Evolutionary conservation across 2,888 invertebrate species (phyloP).

Genomic region (Cancer borealis): DNA sequence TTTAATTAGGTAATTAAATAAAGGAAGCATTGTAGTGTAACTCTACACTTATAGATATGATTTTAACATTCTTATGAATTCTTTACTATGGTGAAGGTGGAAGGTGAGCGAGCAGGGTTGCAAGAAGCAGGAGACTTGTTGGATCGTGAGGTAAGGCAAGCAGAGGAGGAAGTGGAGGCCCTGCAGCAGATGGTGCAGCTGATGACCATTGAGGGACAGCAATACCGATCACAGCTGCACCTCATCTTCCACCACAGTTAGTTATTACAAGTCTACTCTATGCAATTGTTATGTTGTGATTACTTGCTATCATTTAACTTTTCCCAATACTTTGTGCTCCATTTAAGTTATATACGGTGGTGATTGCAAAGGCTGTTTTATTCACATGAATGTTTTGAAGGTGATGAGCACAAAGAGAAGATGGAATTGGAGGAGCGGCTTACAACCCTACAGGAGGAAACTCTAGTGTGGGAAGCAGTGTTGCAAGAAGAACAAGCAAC

Average conservation of each 20-base stretch:
- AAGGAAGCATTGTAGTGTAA: too few relatives aligned
- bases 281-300: neutral
- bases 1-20: too few relatives aligned
- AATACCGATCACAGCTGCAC: slow-evolving; percentile 68
- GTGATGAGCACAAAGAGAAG: slow-evolving; percentile 71
- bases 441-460: slow-evolving; percentile 64
- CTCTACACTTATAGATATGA: too few relatives aligned
- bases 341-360: too few relatives aligned
- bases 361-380: too few relatives aligned
- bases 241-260: slow-evolving; percentile 70
- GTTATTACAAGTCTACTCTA: neutral
- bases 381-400: slow-evolving; percentile 35
- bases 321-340: too few relatives aligned
- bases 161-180: slow-evolving; percentile 75
- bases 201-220: slow-evolving; percentile 66
- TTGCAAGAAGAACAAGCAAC: slow-evolving; percentile 51
- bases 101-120: slow-evolving; percentile 71
- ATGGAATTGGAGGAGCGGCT: slow-evolving; percentile 67
- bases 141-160: slow-evolving; percentile 72
- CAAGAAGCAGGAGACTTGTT: slow-evolving; percentile 76
- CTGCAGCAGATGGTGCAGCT: slow-evolving; percentile 70
- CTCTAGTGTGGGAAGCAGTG: slow-evolving; percentile 55
- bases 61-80: too few relatives aligned
- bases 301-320: neutral
- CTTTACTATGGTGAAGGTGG: slow-evolving; percentile 62